A percentile compares a stretch with the other conserved stretches of the same genome.
Conservation (phyloP, 2,113 vertebrate species). For the Mesitornis unicolor region DNA sequence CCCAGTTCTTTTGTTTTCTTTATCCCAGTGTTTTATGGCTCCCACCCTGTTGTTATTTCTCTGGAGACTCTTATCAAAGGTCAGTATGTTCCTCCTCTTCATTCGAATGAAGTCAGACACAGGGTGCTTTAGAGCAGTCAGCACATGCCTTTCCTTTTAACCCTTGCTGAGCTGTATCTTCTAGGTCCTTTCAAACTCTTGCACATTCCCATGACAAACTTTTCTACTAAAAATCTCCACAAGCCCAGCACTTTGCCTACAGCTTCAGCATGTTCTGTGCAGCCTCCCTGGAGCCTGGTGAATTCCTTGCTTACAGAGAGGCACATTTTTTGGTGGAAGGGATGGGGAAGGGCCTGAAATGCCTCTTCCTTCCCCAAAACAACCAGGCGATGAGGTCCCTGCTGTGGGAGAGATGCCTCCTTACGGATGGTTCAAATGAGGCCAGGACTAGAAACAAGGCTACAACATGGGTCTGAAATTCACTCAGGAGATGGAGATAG, state of each 20-base stretch:
- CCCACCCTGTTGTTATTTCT: not conserved
- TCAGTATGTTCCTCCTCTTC: not conserved
- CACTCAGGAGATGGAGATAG: not conserved
- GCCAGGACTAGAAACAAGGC: not conserved
- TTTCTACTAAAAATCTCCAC: not conserved
- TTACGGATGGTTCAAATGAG: not conserved
- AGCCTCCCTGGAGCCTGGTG: not conserved
- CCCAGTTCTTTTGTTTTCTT: not conserved
- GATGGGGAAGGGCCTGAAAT: not conserved
- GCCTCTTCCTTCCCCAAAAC: not conserved
- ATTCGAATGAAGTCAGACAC: not conserved
- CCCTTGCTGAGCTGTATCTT: not conserved
- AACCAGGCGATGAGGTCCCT: fast-evolving
- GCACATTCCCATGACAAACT: not conserved
- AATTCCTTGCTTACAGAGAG: not conserved
- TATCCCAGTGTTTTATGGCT: not conserved
- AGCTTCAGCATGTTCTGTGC: not conserved
- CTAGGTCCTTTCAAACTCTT: not conserved
- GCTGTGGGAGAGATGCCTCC: not conserved
- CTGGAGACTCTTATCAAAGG: not conserved
- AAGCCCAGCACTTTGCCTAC: not conserved
- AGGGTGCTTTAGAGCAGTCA: not conserved
- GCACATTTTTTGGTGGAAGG: not conserved
- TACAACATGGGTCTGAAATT: not conserved
- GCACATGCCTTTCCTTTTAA: not conserved